Conservation (phyloP, 2,888 invertebrate genomes). For the Drosophila putrida region DNA sequence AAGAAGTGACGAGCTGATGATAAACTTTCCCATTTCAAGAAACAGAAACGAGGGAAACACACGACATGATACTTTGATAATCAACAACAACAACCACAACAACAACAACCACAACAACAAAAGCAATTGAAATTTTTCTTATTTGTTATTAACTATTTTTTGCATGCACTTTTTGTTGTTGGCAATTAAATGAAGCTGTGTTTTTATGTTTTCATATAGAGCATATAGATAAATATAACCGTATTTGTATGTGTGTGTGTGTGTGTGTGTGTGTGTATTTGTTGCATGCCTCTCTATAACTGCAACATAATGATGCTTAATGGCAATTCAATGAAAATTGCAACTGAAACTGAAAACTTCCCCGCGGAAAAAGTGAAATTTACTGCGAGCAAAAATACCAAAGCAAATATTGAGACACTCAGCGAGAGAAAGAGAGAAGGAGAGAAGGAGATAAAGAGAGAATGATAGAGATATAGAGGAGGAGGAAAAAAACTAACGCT, state of each 20-base stretch:
- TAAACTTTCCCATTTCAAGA: constrained; percentile 63
- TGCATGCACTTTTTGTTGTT: constrained; percentile 10
- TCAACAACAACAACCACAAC: constrained; percentile 29
- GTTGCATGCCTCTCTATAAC: constrained; percentile 22
- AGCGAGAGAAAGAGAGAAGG: constrained; percentile 7
- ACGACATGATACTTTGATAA: constrained; percentile 39
- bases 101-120: constrained; percentile 14
- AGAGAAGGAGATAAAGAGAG: background rate
- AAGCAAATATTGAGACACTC: background rate
- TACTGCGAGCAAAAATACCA: constrained; percentile 6
- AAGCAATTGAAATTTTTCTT: constrained; percentile 9
- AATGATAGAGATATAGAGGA: constrained; percentile 2
- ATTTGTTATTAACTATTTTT: background rate
- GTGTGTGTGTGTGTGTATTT: background rate
- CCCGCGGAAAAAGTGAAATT: constrained; percentile 56
- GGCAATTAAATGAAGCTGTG: constrained; percentile 52
- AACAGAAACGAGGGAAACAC: constrained; percentile 49
- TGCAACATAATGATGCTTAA: constrained; percentile 53
- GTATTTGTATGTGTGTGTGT: background rate
- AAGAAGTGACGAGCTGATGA: constrained; percentile 31
- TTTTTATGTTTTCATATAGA: constrained; percentile 36
- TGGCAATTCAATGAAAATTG: constrained; percentile 59
- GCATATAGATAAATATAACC: constrained; percentile 17
- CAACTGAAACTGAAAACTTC: constrained; percentile 52
- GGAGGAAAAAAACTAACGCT: constrained; percentile 8